These are phyloP conservation scores for Gorsachius goisagi DNA, from an alignment of 2,113 vertebrate species.

Conservation along the genomic window DNA sequence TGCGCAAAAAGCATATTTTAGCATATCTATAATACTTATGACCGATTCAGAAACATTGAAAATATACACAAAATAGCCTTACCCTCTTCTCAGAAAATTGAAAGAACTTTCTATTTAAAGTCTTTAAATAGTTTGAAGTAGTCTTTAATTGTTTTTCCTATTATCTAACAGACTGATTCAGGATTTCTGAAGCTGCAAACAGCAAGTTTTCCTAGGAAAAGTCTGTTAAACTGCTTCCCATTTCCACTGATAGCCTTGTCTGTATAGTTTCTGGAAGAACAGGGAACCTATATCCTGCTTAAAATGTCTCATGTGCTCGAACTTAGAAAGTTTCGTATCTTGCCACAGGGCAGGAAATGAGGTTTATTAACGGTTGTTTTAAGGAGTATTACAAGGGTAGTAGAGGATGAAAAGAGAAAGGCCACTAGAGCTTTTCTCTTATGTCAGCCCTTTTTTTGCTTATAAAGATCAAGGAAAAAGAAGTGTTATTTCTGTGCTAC, in stretches of 20 bases:
- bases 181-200: neutral
- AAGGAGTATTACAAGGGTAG: neutral
- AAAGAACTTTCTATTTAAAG: neutral
- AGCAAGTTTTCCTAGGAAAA: neutral
- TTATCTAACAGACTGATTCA: neutral
- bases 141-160: neutral
- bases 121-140: neutral
- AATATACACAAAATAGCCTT: neutral
- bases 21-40: neutral
- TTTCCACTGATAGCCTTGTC: neutral
- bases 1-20: neutral
- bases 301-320: neutral
- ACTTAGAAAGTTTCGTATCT: neutral
- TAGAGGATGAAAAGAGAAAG: constrained; percentile 16
- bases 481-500: neutral
- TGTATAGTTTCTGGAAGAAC: neutral
- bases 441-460: neutral
- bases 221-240: neutral
- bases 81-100: neutral
- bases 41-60: neutral
- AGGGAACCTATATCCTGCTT: neutral
- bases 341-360: constrained; percentile 15
- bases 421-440: neutral
- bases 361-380: constrained; percentile 26
- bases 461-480: constrained; percentile 26